phyloP scores from a whole-genome alignment of 2,888 invertebrate genomes.

The Bembecia ichneumoniformis region DNA sequence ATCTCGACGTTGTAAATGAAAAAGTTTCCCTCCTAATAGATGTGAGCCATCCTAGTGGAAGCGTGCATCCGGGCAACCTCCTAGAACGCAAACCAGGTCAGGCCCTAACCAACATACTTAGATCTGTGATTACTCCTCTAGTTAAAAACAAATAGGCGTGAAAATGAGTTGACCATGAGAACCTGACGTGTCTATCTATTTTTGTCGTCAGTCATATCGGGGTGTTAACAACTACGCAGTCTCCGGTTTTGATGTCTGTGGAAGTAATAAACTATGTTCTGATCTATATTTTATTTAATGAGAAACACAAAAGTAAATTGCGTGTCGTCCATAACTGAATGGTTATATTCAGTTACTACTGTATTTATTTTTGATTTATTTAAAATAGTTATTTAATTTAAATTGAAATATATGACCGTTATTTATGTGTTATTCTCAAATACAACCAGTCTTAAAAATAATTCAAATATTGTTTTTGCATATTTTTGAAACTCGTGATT shows the following conservation, averaged over 20 bases:
- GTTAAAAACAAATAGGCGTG: background rate
- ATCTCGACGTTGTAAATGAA: constrained; percentile 1
- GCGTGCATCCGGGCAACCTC: constrained; percentile 17
- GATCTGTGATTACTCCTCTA: constrained; percentile 7
- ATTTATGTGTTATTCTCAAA: too few relatives aligned
- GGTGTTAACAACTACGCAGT: background rate
- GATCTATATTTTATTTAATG: background rate
- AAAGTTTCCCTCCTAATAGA: constrained; percentile 3
- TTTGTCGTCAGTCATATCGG: background rate
- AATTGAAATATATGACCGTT: too few relatives aligned
- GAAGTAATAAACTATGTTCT: background rate
- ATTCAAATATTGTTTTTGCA: too few relatives aligned
- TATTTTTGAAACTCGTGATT: too few relatives aligned
- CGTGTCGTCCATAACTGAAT: too few relatives aligned
- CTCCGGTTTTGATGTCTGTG: background rate
- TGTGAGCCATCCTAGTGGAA: constrained; percentile 8
- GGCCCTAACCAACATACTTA: constrained; percentile 16
- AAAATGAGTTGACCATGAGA: background rate
- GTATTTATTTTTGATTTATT: too few relatives aligned
- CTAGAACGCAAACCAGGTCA: constrained; percentile 12
- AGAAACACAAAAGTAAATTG: background rate
- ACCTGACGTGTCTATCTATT: background rate
- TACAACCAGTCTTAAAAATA: too few relatives aligned
- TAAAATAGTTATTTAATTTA: too few relatives aligned
- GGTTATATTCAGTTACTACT: too few relatives aligned